phyloP scores from a whole-genome alignment of 1,140 invertebrate species.

The Meloidogyne hapla region DNA sequence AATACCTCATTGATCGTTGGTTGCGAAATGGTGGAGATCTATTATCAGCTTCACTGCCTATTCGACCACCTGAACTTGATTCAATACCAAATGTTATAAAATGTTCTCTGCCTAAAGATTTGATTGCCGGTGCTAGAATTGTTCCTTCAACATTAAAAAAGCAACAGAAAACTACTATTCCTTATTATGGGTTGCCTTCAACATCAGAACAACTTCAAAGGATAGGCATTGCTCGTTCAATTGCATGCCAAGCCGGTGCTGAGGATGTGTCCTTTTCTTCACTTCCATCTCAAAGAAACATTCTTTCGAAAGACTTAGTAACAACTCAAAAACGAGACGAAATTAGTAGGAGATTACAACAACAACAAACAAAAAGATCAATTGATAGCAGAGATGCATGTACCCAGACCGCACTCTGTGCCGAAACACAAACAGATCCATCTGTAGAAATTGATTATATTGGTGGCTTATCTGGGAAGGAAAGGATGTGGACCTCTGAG shows the following conservation, averaged over 20 bases:
- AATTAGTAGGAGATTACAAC: neutral
- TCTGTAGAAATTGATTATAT: neutral
- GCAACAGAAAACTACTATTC: neutral
- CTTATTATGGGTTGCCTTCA: neutral
- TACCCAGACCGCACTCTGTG: conserved; percentile 24
- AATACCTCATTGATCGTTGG: conserved; percentile 57
- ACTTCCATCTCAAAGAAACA: neutral
- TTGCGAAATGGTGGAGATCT: conserved; percentile 46
- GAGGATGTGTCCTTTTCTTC: neutral
- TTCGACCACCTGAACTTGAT: conserved; percentile 22
- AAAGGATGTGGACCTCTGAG: neutral
- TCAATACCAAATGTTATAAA: conserved; percentile 48
- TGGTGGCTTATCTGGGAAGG: neutral
- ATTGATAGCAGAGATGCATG: neutral
- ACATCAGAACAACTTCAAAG: neutral
- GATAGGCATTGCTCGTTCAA: neutral
- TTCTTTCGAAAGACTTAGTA: neutral
- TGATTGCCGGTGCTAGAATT: conserved; percentile 44
- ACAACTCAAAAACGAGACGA: neutral
- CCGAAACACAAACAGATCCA: conserved; percentile 26
- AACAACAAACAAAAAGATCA: neutral
- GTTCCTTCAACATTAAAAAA: conserved; percentile 28
- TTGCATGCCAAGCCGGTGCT: conserved; percentile 11
- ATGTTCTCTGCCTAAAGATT: conserved; percentile 46
- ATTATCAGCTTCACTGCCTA: conserved; percentile 43